Percentiles rank a stretch among this genome's conserved stretches.
phyloP scores from a whole-genome alignment of 2,113 vertebrate genomes.

The Megalops atlanticus region DNA sequence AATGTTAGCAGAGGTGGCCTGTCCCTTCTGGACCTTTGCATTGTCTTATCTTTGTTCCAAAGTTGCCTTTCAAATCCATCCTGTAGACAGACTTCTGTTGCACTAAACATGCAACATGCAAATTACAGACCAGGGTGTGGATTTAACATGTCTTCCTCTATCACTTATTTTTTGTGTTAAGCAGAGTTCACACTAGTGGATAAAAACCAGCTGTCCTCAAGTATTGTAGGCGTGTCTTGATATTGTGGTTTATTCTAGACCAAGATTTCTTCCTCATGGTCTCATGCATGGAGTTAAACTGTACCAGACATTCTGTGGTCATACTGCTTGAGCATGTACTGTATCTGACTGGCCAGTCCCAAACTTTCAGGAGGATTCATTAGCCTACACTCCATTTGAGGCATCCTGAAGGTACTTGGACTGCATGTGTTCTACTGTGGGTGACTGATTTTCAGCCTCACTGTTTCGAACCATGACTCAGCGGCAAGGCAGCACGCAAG shows the following conservation, averaged over 20 bases:
- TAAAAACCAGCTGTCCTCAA: not conserved
- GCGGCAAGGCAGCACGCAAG: no score
- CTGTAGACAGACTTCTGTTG: not conserved
- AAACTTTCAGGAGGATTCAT: no score
- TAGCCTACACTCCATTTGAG: no score
- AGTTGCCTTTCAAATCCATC: not conserved
- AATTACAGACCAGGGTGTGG: not conserved
- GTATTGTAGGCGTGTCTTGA: not conserved
- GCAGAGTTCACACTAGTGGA: not conserved
- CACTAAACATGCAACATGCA: not conserved
- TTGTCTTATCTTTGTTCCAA: slow-evolving; percentile 1
- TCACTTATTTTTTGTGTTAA: not conserved
- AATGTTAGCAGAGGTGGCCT: not conserved
- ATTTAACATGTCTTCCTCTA: slow-evolving; percentile 1
- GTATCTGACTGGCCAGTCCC: not conserved
- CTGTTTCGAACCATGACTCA: no score
- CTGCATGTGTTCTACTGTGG: no score
- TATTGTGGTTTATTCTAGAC: not conserved
- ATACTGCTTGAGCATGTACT: not conserved
- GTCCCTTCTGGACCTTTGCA: not conserved
- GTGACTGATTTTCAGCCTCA: no score
- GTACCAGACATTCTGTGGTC: not conserved
- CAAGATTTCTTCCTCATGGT: not conserved
- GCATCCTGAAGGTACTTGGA: no score
- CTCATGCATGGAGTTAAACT: not conserved